Base-by-base conservation (phyloP, 2,113 vertebrate genomes). In the Vireo altiloquus region DNA sequence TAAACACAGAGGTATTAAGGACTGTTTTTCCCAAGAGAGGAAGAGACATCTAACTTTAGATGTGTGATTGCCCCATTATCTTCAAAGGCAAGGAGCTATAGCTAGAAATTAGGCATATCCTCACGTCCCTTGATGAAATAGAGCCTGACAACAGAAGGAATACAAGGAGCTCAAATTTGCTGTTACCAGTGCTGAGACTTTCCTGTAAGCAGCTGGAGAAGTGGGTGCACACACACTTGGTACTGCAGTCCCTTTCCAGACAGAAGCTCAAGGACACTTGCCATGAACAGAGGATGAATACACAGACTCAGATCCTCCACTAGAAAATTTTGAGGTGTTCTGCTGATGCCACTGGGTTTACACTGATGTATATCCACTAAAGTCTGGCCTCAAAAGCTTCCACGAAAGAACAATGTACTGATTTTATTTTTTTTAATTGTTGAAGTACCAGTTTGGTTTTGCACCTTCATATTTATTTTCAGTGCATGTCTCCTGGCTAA, bases 1-100 rank as follows among this genome's bases (percentile, higher is more conserved):
- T 63, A 86, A 90, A 89, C 50, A 70, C 13, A 0, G 71, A 69
- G 25, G 28, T 37, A 57, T 39, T 61, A 85, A 80, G 63, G 75
- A 57, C 25, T 23, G 3, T 18, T 93, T 90, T 83, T 65, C 61
- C 75, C 42, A 40, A 54, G 13, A 86, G 37, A 82, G 37, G 37
- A 30, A 77, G 69, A 83, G 33, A 33, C 5, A 14, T 82, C 25
- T 47, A 50, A 54, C 54, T 88, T 82, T 22, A 83, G 91, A 57
- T 50, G 64, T 89, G 46, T 79, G 65, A 90, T 91, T 82, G 39
- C 35, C 64, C 80, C 42, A 63, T 87, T 92, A 69, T 57, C 70
- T 86, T 90, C 90, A 88, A 86, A 85, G 68, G 69, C 50, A 89
- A 64, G 39, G 69, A 66, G 56, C 50, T 82, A 28, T 25, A 75